Conservation (phyloP, 2,113 vertebrate genomes). For the Taurulus bubalis region DNA sequence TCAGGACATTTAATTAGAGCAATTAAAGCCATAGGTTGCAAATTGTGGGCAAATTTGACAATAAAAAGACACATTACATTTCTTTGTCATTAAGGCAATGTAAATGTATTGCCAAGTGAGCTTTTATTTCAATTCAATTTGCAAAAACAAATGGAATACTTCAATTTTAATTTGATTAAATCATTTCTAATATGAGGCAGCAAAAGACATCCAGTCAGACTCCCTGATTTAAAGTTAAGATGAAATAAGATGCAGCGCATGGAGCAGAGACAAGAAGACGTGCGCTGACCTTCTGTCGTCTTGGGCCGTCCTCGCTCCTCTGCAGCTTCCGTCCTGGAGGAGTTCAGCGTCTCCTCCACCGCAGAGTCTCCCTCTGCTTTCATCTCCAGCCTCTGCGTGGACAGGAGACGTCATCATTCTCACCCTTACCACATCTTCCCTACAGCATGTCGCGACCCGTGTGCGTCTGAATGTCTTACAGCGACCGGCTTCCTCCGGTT, state of each 20-base stretch:
- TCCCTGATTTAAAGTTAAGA: neutral
- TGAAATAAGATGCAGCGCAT: neutral
- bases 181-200: neutral
- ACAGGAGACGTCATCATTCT: slow-evolving; percentile 1
- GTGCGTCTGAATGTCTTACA: slow-evolving; percentile 78
- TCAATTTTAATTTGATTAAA: neutral
- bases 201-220: neutral
- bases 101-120: neutral
- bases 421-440: neutral
- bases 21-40: neutral
- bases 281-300: slow-evolving; percentile 47
- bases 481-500: slow-evolving; percentile 78
- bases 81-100: neutral
- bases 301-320: slow-evolving; percentile 34
- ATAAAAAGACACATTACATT: neutral
- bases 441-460: too few species aligned
- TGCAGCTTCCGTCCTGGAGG: slow-evolving; percentile 23
- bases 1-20: neutral
- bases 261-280: neutral
- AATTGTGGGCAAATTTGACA: neutral
- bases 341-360: slow-evolving; percentile 47
- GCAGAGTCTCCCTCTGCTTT: slow-evolving; percentile 46
- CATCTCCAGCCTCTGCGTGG: slow-evolving; percentile 63
- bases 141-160: neutral
- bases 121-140: neutral